These are phyloP conservation scores for Sepioteuthis lessoniana DNA, from an alignment of 2,888 invertebrate species.

Conservation along the genomic window DNA sequence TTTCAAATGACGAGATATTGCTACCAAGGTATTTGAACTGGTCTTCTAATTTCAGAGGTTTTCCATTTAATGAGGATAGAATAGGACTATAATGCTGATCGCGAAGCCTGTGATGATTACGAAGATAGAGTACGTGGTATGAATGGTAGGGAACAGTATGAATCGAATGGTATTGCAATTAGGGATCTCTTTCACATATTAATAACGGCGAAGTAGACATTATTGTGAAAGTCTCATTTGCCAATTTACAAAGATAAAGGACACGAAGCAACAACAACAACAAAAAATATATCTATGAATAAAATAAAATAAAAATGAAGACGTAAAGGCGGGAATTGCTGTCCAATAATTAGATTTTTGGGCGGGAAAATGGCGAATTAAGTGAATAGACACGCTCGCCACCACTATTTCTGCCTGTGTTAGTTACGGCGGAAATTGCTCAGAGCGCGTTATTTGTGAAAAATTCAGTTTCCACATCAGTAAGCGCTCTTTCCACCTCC, in stretches of 20 bases:
- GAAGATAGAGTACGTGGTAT: no score
- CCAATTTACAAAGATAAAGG: not conserved
- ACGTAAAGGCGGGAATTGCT: not conserved
- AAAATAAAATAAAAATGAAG: no score
- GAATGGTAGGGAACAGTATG: not conserved
- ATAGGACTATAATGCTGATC: no score
- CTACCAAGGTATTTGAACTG: no score
- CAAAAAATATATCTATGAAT: no score
- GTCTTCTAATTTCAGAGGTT: no score
- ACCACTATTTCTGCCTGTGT: not conserved
- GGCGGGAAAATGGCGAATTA: not conserved
- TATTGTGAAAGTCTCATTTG: not conserved
- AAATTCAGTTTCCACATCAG: not conserved
- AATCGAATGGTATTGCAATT: not conserved
- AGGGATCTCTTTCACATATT: not conserved
- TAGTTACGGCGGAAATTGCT: not conserved
- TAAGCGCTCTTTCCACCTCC: not conserved
- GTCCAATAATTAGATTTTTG: not conserved
- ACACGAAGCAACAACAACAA: not conserved
- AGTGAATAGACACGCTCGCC: not conserved
- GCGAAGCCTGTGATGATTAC: no score
- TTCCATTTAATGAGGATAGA: no score
- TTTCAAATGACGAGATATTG: no score
- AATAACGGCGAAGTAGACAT: not conserved
- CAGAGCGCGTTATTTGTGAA: not conserved